Evolutionary conservation across 1,140 invertebrate species (phyloP).

Genomic region (Prorops nasuta): DNA sequence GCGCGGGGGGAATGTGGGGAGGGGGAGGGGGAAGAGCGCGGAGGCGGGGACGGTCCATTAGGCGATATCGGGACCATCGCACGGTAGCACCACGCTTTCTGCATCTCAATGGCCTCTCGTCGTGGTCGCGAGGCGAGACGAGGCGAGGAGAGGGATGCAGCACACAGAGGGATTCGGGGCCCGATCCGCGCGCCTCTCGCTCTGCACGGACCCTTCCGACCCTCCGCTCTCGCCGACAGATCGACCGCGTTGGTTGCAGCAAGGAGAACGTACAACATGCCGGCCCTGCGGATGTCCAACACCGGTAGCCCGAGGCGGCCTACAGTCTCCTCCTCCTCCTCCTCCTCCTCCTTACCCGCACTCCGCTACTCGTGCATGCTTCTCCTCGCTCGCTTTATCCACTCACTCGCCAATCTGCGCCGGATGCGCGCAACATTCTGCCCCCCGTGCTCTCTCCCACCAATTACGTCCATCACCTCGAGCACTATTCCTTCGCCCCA

Average conservation of each 20-base stretch:
- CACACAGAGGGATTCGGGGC: neutral
- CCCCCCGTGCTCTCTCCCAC: too few relatives aligned
- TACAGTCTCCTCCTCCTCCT: slow-evolving; percentile 43
- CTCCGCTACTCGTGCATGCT: slow-evolving; percentile 11
- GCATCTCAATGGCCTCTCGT: slow-evolving; percentile 52
- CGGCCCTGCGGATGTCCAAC: slow-evolving; percentile 42
- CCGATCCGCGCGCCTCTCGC: neutral
- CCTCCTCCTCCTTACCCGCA: slow-evolving; percentile 26
- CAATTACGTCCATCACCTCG: too few relatives aligned
- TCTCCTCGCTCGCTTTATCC: slow-evolving; percentile 5
- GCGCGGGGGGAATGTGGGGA: too few relatives aligned
- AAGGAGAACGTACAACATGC: slow-evolving; percentile 17
- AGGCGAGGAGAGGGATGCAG: neutral
- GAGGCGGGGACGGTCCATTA: slow-evolving; percentile 53
- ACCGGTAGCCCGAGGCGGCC: slow-evolving; percentile 50
- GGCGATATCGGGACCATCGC: slow-evolving; percentile 57
- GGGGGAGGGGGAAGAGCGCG: slow-evolving; percentile 30
- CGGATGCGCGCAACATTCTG: neutral
- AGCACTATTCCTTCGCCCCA: too few relatives aligned
- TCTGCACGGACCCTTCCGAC: slow-evolving; percentile 29
- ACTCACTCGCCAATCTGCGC: too few relatives aligned
- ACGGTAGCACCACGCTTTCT: slow-evolving; percentile 57
- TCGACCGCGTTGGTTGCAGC: slow-evolving; percentile 21
- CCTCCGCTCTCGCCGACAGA: slow-evolving; percentile 18
- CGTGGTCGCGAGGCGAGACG: slow-evolving; percentile 24